Base-by-base conservation (phyloP, 2,888 invertebrate species). In the Mechanitis messenoides region DNA sequence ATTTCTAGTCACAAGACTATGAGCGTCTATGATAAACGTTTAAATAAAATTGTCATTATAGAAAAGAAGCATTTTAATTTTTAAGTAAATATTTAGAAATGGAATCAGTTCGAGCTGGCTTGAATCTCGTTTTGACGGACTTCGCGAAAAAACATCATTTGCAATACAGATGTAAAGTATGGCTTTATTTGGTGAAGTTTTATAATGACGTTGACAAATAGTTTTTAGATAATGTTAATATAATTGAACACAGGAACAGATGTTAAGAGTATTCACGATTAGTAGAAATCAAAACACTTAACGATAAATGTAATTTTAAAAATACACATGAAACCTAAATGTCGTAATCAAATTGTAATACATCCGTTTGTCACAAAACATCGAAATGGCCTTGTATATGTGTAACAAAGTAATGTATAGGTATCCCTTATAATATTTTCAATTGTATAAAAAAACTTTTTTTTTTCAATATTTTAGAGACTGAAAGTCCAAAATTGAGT, bases 401-500 rank as follows among this genome's bases (percentile, higher is more conserved):
- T 79, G 77, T 83, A 83, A 80, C 79, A 76, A 79, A 76, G 73
- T 68, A 78, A 77, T 82, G 78, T 83, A 81, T 76, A 80, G 75
- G 77, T 76, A 74, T 77, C 72, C 71, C 72, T 72, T 78, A 73
- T 71, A 75, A 81, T 81, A 77, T 73, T 82, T 84, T 80, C 59
- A 73, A 80, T 72, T 84, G 81, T 84, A 83, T 78, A 74, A 79
- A 42, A 42, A 11, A 81, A 80, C 20, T 20, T 20, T 20, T 75
- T 79, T 77, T 74, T 79, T 79, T 74, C 78, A 76, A 82, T 80
- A 85, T 80, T 82, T 81, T 88, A 87, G 87, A 89, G 89, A 89
- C 88, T 89, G 88, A 88, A 88, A 89, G 88, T 89, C 88, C 87
- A 85, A 85, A 87, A 85, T 87, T 85, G 87, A 89, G 87, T 88